Evolutionary conservation across 1,140 invertebrate species (phyloP), one percentile per base, ranked within the genome.

Genomic region (Chrysopa pallens): DNA sequence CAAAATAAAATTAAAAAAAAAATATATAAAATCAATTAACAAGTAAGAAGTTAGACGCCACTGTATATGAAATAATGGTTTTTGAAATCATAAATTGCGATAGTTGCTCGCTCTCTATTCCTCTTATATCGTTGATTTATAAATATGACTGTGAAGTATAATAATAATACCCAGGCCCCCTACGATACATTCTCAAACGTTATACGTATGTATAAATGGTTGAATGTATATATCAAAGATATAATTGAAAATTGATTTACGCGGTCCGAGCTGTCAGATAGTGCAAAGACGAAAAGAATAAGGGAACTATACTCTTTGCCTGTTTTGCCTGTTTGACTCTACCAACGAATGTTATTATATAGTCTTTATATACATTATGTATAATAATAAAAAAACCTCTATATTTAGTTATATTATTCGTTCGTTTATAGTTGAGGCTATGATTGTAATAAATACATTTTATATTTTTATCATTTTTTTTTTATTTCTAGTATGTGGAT

Each of bases 221-320:
- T 33, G 31, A 11, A 33, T 33, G 31, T 33, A 33, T 33, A 12
- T 33, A 33, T 39, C 40, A 29, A 27, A 50, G 52, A 47, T 52
- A 55, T 64, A 66, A 64, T 66, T 66, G 63, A 64, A 64, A 64
- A 64, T 64, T 66, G 61, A 66, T 66, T 66, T 64, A 64, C 60
- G 59, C 55, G 57, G 57, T 60, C 57, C 54, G 53, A 50, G 48
- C 57, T 59, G 58, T 63, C 59, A 61, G 57, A 61, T 54, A 54
- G 36, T 42, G 44, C 46, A 55, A 59, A 60, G 52, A 62, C 52
- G 50, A 55, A 52, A 51, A 48, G 47, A 45, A 33, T 29, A 41
- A 11, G 29, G 9, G 15, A n/a, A 7, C 29, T 7, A 11, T n/a
- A 8, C 39, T 11, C 27, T n/a, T 12, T 27, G 15, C 14, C 11